phyloP scores from a whole-genome alignment of 2,113 vertebrate genomes.

The Ia io region DNA sequence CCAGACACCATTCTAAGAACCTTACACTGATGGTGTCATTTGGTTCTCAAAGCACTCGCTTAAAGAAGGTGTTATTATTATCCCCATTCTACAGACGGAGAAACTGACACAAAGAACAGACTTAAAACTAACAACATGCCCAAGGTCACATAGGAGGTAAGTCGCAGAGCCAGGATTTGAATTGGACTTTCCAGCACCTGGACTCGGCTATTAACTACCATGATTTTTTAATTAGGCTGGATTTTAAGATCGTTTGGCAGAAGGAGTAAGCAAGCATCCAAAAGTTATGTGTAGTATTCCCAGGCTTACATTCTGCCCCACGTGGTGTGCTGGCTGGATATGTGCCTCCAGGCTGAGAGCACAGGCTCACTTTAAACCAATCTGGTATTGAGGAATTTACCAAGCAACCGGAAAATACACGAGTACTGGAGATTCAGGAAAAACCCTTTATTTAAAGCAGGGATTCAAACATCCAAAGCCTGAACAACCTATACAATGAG shows the following conservation, averaged over 20 bases:
- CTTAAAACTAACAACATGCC: neutral
- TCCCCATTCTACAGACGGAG: neutral
- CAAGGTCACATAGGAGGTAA: neutral
- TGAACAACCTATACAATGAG: no score
- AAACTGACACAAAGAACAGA: neutral
- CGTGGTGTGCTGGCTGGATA: neutral
- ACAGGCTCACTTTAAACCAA: neutral
- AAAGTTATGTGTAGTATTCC: neutral
- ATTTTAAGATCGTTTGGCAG: neutral
- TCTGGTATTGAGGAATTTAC: no score
- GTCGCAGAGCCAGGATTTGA: neutral
- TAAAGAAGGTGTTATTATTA: neutral
- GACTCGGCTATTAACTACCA: neutral
- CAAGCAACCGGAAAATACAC: no score
- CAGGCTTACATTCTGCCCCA: neutral
- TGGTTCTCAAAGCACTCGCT: neutral
- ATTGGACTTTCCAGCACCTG: neutral
- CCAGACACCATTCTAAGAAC: neutral
- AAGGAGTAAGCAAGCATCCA: neutral
- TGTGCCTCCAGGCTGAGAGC: neutral
- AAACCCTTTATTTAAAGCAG: no score
- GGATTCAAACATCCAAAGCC: no score
- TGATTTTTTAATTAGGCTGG: neutral
- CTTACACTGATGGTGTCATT: neutral
- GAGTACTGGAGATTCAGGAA: no score